These are phyloP conservation scores for Anolis sagrei DNA, from an alignment of 2,113 vertebrate genomes.

Conservation along the genomic window DNA sequence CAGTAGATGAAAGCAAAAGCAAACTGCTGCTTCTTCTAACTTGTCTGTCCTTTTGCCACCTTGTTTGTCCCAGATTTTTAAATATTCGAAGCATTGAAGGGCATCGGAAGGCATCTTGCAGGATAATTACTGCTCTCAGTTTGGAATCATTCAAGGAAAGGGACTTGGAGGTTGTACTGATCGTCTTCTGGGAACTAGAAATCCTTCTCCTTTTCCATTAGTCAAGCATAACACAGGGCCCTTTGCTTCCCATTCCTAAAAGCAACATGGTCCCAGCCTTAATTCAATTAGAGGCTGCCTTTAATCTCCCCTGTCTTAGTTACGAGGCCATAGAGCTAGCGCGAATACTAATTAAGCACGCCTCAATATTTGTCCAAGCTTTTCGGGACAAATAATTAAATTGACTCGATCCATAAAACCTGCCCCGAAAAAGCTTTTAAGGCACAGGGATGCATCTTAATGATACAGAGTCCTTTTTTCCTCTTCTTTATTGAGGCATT, in stretches of 20 bases:
- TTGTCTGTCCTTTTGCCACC: too few relatives aligned
- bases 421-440: conserved; percentile 11
- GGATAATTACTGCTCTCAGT: too few relatives aligned
- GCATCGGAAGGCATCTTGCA: too few relatives aligned
- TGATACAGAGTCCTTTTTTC: background rate
- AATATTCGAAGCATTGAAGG: too few relatives aligned
- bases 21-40: too few relatives aligned
- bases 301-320: conserved; percentile 2
- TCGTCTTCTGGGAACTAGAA: background rate
- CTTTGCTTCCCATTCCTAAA: background rate
- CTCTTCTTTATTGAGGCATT: background rate
- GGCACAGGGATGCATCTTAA: background rate
- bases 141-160: too few relatives aligned
- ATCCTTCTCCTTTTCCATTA: background rate
- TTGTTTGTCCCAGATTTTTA: too few relatives aligned
- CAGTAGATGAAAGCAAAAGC: too few relatives aligned
- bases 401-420: conserved; percentile 15
- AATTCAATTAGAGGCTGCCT: conserved; percentile 10
- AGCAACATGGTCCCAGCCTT: background rate
- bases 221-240: background rate
- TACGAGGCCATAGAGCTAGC: background rate
- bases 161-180: too few relatives aligned
- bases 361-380: conserved; percentile 3
- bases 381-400: conserved; percentile 32
- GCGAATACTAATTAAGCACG: background rate